These are phyloP conservation scores for Eupithecia tripunctaria DNA, from an alignment of 2,888 invertebrate species.

Conservation along the genomic window DNA sequence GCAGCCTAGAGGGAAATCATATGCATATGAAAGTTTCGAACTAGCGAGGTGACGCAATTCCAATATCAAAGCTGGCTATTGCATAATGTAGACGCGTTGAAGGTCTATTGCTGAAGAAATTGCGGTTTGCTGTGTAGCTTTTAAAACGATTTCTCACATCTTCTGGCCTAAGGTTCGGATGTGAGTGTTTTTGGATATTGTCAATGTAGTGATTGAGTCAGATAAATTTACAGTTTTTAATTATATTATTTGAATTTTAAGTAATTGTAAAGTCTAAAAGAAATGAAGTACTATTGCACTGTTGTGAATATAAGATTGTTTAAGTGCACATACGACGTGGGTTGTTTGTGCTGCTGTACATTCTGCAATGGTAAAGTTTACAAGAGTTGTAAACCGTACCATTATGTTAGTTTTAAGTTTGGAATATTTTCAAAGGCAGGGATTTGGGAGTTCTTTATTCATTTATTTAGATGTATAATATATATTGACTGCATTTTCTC, in stretches of 20 bases:
- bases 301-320: not conserved
- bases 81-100: conserved; percentile 24
- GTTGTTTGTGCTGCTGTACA: not conserved
- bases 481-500: not conserved
- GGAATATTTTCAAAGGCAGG: not conserved
- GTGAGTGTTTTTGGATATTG: not conserved
- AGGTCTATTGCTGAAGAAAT: conserved; percentile 21
- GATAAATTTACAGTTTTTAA: not conserved
- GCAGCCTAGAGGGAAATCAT: conserved; percentile 32
- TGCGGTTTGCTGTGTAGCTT: not conserved
- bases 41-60: conserved; percentile 32
- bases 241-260: not conserved
- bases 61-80: conserved; percentile 30
- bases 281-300: not conserved
- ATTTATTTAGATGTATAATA: too few species aligned
- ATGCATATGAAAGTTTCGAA: conserved; percentile 32
- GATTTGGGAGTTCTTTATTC: not conserved
- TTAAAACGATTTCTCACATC: not conserved
- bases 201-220: not conserved
- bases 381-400: too few species aligned
- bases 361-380: not conserved
- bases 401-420: not conserved
- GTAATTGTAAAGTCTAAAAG: not conserved
- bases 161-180: not conserved
- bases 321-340: not conserved